A percentile compares a stretch with the other conserved stretches of the same genome.
Conservation (phyloP, 37 sponge, comb jelly and placozoan genomes). For the Spongilla lacustris region DNA sequence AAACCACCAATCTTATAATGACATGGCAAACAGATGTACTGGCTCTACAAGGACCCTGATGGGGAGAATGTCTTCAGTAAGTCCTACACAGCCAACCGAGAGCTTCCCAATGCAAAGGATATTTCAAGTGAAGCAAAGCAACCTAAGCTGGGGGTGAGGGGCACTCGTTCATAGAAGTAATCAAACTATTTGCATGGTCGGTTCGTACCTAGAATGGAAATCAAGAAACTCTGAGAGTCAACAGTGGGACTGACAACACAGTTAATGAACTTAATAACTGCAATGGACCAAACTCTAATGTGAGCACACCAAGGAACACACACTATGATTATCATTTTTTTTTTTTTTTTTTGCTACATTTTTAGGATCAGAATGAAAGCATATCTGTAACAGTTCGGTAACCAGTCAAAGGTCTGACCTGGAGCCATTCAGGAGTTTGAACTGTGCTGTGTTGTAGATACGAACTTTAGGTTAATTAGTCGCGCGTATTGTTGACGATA, state of each 20-base stretch:
- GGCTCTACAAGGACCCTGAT: neutral
- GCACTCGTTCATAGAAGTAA: neutral
- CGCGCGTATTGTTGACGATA: too few relatives aligned
- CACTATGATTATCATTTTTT: too few relatives aligned
- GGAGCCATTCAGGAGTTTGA: too few relatives aligned
- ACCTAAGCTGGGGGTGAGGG: neutral
- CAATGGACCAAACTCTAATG: neutral
- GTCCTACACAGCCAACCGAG: neutral
- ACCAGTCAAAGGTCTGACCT: too few relatives aligned
- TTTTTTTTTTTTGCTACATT: too few relatives aligned
- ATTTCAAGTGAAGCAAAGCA: neutral
- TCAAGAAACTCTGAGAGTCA: neutral
- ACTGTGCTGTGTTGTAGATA: too few relatives aligned
- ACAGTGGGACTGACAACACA: neutral
- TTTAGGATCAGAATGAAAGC: too few relatives aligned
- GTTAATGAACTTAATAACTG: neutral
- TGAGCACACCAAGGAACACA: neutral
- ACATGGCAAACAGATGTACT: neutral
- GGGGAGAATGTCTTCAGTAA: neutral
- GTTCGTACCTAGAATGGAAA: neutral
- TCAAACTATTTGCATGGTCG: neutral
- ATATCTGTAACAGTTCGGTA: too few relatives aligned
- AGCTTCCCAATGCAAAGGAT: neutral
- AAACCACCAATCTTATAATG: too few relatives aligned
- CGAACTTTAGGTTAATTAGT: too few relatives aligned